Conservation (phyloP, 2,113 vertebrate genomes). For the Gambusia holbrooki region DNA sequence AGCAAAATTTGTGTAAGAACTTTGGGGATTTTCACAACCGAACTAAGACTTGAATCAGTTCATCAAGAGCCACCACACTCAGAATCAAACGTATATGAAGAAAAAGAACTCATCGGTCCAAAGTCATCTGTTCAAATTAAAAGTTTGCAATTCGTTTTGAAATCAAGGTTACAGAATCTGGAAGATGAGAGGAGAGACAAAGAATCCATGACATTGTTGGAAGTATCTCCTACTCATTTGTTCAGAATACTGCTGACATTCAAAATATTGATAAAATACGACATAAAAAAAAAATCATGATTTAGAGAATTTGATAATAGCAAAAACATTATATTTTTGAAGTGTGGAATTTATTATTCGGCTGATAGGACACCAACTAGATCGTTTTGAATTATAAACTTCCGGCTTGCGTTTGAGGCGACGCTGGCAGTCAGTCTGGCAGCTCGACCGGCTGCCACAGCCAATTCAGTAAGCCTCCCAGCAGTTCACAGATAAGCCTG, state of each 20-base stretch:
- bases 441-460: background rate
- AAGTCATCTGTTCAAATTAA: too few relatives aligned
- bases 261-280: background rate
- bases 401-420: background rate
- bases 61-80: too few relatives aligned
- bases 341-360: background rate
- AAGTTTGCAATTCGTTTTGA: too few relatives aligned
- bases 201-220: too few relatives aligned
- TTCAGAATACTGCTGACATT: background rate
- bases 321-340: background rate
- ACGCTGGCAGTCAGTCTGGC: background rate
- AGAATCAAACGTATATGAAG: too few relatives aligned
- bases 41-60: too few relatives aligned
- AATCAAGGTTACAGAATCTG: too few relatives aligned
- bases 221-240: too few relatives aligned
- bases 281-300: background rate
- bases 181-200: too few relatives aligned
- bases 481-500: background rate
- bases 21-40: too few relatives aligned
- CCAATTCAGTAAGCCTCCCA: background rate
- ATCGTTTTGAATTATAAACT: background rate
- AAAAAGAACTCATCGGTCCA: too few relatives aligned
- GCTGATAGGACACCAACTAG: background rate
- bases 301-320: background rate
- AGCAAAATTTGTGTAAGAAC: too few relatives aligned